Percentiles rank a stretch among this genome's conserved stretches.
These are phyloP conservation scores for Chirona hameri DNA, from an alignment of 2,888 invertebrate species.

Conservation along the genomic window DNA sequence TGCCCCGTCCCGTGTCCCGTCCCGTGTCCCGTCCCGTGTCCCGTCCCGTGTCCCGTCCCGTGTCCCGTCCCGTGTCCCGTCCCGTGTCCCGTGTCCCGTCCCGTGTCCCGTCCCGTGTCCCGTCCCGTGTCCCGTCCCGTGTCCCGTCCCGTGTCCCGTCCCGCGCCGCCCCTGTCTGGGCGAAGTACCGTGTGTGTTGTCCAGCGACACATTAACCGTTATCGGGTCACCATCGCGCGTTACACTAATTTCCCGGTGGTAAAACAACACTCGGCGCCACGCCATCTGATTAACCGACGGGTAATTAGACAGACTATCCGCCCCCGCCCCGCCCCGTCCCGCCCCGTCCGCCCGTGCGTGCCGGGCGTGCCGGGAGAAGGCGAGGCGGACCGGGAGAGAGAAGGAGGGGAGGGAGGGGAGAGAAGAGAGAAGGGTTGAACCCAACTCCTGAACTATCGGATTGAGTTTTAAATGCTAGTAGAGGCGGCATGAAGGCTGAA, in stretches of 20 bases:
- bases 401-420: background rate
- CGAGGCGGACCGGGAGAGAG: background rate
- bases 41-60: background rate
- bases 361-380: background rate
- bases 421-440: too few species aligned
- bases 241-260: background rate
- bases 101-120: too few species aligned
- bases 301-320: background rate
- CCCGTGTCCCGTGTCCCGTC: background rate
- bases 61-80: background rate
- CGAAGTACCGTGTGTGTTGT: background rate
- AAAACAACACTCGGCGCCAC: background rate
- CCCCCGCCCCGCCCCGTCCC: background rate
- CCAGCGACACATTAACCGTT: background rate
- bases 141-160: background rate
- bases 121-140: too few species aligned
- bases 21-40: too few species aligned
- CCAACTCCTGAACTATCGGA: too few species aligned
- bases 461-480: too few species aligned
- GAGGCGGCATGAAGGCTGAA: too few species aligned
- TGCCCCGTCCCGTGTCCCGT: too few species aligned
- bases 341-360: background rate
- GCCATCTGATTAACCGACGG: conserved; percentile 1
- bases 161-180: background rate
- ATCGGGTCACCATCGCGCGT: background rate